Evolutionary conservation across 1,140 invertebrate species (phyloP).

Genomic region (Zelostemma sp.): DNA sequence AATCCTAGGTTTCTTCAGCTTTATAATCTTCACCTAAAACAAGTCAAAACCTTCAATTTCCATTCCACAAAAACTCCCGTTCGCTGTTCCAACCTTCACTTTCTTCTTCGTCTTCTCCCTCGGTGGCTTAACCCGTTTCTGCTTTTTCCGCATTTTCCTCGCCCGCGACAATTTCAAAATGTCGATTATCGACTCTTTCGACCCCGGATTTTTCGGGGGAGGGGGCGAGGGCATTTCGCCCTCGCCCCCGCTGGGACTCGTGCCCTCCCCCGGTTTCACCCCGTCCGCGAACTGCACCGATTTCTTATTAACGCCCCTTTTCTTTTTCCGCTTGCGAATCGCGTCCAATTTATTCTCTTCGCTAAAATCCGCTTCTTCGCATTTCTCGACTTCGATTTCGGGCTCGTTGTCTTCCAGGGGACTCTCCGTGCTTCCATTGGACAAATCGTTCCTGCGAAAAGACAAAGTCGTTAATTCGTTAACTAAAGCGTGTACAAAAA

Average conservation of each 20-base stretch:
- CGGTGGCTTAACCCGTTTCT: slow-evolving; percentile 61
- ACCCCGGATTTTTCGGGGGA: slow-evolving; percentile 61
- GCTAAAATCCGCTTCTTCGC: slow-evolving; percentile 40
- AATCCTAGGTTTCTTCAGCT: slow-evolving; percentile 57
- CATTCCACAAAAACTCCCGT: not conserved
- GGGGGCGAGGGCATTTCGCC: slow-evolving; percentile 75
- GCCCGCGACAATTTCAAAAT: slow-evolving; percentile 69
- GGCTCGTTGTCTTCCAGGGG: slow-evolving; percentile 32
- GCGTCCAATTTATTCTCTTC: slow-evolving; percentile 29
- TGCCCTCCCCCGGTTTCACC: slow-evolving; percentile 76
- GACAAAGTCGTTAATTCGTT: slow-evolving; percentile 8
- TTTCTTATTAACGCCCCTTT: slow-evolving; percentile 56
- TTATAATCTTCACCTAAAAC: slow-evolving; percentile 44
- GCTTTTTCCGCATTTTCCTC: slow-evolving; percentile 68
- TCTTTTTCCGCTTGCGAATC: slow-evolving; percentile 20
- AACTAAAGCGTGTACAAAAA: slow-evolving; percentile 13
- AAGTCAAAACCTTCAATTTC: not conserved
- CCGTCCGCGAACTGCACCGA: slow-evolving; percentile 77
- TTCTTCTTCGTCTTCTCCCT: slow-evolving; percentile 69
- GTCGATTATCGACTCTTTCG: slow-evolving; percentile 38
- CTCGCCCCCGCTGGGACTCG: slow-evolving; percentile 75
- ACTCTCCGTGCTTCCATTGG: slow-evolving; percentile 43
- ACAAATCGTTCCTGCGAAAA: slow-evolving; percentile 53
- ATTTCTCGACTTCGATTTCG: slow-evolving; percentile 26
- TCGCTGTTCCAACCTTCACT: slow-evolving; percentile 65